A percentile compares a stretch with the other conserved stretches of the same genome.
phyloP scores from a whole-genome alignment of 2,888 invertebrate species.

The Nomada goodeniana region DNA sequence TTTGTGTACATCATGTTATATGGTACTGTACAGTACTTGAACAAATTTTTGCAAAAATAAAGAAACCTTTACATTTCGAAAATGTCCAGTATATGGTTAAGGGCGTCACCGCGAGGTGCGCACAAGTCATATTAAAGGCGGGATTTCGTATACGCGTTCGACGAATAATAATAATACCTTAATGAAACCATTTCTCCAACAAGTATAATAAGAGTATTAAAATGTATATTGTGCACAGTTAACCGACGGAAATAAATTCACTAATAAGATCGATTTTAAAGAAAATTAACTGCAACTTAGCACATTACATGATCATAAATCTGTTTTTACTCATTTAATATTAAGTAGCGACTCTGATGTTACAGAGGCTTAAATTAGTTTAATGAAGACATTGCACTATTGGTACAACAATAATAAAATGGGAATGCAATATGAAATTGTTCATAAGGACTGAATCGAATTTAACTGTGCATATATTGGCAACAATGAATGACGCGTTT shows the following conservation, averaged over 20 bases:
- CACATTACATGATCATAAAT: neutral
- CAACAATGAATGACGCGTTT: conserved; percentile 25
- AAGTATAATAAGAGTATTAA: too few species aligned
- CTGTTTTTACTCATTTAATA: neutral
- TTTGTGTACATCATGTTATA: too few species aligned
- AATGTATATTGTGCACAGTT: neutral
- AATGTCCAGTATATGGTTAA: too few species aligned
- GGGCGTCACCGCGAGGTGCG: too few species aligned
- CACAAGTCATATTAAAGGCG: too few species aligned
- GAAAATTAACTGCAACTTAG: neutral
- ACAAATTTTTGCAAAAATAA: too few species aligned
- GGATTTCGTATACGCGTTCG: too few species aligned
- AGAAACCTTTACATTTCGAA: too few species aligned
- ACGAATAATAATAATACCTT: too few species aligned
- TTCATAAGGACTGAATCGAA: neutral
- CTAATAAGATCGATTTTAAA: neutral
- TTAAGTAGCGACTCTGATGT: neutral
- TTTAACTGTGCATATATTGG: conserved; percentile 11
- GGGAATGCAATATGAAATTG: neutral
- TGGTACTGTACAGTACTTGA: too few species aligned
- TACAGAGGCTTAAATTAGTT: neutral
- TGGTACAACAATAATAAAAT: neutral
- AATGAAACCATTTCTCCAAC: too few species aligned
- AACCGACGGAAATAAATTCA: neutral
- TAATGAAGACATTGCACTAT: neutral